Evolutionary conservation across 2,113 vertebrate species (phyloP).

Genomic region (Hepsetus odoe): DNA sequence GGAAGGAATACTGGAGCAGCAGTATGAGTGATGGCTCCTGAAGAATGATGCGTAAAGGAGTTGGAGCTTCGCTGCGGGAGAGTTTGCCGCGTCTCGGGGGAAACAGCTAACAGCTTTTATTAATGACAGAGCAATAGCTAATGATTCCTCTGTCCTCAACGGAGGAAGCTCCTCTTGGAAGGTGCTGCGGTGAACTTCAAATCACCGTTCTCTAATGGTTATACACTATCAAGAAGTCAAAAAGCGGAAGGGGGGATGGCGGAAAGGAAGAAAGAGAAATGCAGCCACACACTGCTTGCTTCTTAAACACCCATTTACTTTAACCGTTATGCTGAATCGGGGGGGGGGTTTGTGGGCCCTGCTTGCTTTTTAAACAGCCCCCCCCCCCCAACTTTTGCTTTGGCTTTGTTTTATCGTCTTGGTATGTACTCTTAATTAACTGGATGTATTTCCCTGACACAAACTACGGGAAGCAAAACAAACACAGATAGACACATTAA

Average conservation of each 20-base stretch:
- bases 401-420: slow-evolving; percentile 64
- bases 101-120: slow-evolving; percentile 27
- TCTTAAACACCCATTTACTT: slow-evolving; percentile 53
- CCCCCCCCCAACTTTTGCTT: background rate
- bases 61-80: slow-evolving; percentile 40
- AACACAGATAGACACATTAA: slow-evolving; percentile 81
- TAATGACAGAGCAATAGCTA: slow-evolving; percentile 37
- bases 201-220: slow-evolving; percentile 31
- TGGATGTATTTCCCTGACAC: slow-evolving; percentile 79
- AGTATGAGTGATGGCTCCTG: slow-evolving; percentile 57
- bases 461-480: slow-evolving; percentile 82
- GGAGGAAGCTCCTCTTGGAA: slow-evolving; percentile 22
- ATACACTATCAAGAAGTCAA: background rate
- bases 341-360: background rate
- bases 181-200: slow-evolving; percentile 4
- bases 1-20: slow-evolving; percentile 54
- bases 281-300: slow-evolving; percentile 30
- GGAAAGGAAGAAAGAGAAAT: slow-evolving; percentile 19
- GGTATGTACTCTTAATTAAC: slow-evolving; percentile 78
- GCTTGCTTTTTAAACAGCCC: slow-evolving; percentile 46
- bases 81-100: slow-evolving; percentile 20
- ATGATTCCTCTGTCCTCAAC: slow-evolving; percentile 6
- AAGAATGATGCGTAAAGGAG: slow-evolving; percentile 60
- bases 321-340: slow-evolving; percentile 10
- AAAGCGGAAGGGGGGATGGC: slow-evolving; percentile 11